Percentiles rank a stretch among this genome's conserved stretches.
Conservation (phyloP, 2,113 vertebrate genomes). For the Oceanites oceanicus region DNA sequence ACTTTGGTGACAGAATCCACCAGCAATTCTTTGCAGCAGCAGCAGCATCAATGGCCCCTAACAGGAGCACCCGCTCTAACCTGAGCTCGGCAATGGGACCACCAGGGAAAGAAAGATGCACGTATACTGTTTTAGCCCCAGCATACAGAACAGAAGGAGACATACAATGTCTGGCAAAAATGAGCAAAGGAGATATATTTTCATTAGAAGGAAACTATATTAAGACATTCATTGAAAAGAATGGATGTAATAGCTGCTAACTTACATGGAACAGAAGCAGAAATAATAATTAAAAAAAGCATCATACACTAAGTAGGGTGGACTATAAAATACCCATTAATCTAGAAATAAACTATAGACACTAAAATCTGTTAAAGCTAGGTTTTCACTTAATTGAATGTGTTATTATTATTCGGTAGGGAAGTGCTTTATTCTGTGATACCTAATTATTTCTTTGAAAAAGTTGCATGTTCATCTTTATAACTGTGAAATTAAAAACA, state of each 20-base stretch:
- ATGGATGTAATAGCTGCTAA: not conserved
- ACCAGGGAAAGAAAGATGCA: not conserved
- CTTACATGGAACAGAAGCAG: not conserved
- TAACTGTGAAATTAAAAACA: slow-evolving; percentile 23
- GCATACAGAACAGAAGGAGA: not conserved
- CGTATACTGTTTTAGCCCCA: not conserved
- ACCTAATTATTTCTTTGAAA: slow-evolving; percentile 4
- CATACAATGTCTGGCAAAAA: not conserved
- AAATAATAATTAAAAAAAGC: not conserved
- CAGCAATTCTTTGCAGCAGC: not conserved
- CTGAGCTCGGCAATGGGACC: accelerated
- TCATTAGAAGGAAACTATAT: not conserved
- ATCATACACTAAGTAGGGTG: not conserved
- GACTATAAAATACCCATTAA: not conserved
- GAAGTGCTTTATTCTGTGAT: not conserved
- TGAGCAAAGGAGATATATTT: not conserved
- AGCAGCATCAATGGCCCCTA: too few species aligned
- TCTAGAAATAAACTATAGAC: not conserved
- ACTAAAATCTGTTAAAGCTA: not conserved
- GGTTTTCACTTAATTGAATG: slow-evolving; percentile 12
- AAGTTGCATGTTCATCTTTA: not conserved
- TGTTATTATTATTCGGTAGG: not conserved
- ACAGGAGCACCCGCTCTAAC: not conserved
- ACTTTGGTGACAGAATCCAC: not conserved
- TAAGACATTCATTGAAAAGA: not conserved